These are phyloP conservation scores for Eupithecia vulgata DNA, from an alignment of 2,888 invertebrate species.

Conservation along the genomic window DNA sequence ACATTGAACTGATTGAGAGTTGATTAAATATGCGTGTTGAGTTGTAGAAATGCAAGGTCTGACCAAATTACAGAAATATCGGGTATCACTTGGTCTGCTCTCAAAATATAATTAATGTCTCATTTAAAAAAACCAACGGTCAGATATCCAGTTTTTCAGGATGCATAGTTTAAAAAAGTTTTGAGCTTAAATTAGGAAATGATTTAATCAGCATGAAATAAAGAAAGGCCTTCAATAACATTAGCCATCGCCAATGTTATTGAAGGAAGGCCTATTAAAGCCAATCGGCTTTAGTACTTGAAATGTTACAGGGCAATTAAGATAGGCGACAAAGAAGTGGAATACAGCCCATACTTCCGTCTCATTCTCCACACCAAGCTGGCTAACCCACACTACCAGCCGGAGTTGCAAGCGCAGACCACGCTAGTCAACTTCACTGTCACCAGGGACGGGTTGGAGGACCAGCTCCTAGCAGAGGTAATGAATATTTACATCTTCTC, in stretches of 20 bases:
- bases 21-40: background rate
- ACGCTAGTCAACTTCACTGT: constrained; percentile 98
- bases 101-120: too few species aligned
- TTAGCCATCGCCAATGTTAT: too few species aligned
- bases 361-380: constrained; percentile 96
- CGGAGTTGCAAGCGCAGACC: constrained; percentile 99
- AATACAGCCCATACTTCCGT: constrained; percentile 94
- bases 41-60: background rate
- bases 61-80: background rate
- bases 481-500: background rate
- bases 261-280: too few species aligned
- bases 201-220: too few species aligned
- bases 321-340: constrained; percentile 98
- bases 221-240: background rate
- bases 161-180: too few species aligned
- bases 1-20: background rate
- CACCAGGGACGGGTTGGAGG: constrained; percentile 97
- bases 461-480: constrained; percentile 97
- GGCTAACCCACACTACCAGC: constrained; percentile 98
- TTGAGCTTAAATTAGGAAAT: too few species aligned
- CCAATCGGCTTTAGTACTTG: background rate
- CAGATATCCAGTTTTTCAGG: too few species aligned
- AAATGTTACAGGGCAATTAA: constrained; percentile 90
- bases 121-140: too few species aligned
- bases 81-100: too few species aligned